Evolutionary conservation across 35 echinoderm and acorn worm genomes (phyloP).

Genomic region (Eucidaris tribuloides): DNA sequence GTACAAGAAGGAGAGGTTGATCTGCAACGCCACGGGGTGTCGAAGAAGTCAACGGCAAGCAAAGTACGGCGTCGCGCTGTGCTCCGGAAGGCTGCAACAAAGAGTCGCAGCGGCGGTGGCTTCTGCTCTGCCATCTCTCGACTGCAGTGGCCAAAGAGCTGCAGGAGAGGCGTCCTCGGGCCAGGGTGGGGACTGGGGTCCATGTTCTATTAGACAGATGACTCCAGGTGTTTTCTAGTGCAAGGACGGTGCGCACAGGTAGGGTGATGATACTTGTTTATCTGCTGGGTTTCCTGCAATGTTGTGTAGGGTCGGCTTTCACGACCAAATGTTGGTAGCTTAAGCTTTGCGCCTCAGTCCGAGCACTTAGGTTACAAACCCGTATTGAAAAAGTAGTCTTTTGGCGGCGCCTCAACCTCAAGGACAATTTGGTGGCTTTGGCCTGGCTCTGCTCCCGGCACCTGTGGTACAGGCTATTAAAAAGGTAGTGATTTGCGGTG

Average conservation of each 20-base stretch:
- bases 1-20: constrained; percentile 88
- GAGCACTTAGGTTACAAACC: too few species aligned
- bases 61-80: constrained; percentile 88
- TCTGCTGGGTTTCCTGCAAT: too few species aligned
- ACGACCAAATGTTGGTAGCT: too few species aligned
- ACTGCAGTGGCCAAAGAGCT: constrained; percentile 64
- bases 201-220: too few species aligned
- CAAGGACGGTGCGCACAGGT: constrained; percentile 66
- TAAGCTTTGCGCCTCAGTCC: too few species aligned
- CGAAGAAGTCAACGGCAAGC: constrained; percentile 96
- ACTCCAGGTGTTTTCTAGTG: constrained; percentile 76
- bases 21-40: constrained; percentile 84
- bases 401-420: too few species aligned
- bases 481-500: too few species aligned
- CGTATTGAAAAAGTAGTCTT: too few species aligned
- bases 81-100: constrained; percentile 93
- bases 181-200: constrained; percentile 88
- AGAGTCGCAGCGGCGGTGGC: constrained; percentile 93
- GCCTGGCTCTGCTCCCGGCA: too few species aligned
- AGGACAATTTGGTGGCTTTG: too few species aligned
- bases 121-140: constrained; percentile 98
- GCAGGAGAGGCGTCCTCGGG: constrained; percentile 38
- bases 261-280: not conserved
- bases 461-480: too few species aligned
- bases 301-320: too few species aligned